Evolutionary conservation across 2,797 vertebrate species (phyloP).

Genomic region (Jordanella pulchra): DNA sequence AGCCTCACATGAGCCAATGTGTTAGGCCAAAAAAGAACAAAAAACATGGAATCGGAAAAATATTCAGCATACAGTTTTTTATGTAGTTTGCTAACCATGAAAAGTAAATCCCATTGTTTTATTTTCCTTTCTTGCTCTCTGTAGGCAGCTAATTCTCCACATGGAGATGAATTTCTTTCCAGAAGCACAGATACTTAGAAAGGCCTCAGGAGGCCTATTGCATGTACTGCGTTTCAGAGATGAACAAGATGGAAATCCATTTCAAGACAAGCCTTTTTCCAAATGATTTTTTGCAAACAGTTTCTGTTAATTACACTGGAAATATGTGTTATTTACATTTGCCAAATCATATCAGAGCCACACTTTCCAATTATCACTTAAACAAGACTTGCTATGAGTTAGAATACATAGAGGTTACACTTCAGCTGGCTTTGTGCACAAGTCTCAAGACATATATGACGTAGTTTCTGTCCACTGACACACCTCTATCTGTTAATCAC

Average conservation of each 20-base stretch:
- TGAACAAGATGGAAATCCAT: neutral
- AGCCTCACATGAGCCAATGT: constrained; percentile 25
- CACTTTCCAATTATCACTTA: neutral
- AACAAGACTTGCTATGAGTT: neutral
- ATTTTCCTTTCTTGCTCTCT: neutral
- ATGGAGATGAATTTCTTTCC: constrained; percentile 22
- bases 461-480: neutral
- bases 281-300: constrained; percentile 2
- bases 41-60: constrained; percentile 3
- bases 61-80: neutral
- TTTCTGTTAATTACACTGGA: constrained; percentile 7
- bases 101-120: constrained; percentile 12
- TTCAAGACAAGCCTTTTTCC: constrained; percentile 7
- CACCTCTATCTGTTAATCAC: neutral
- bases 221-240: constrained; percentile 1
- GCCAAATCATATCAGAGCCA: neutral
- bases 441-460: neutral
- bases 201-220: constrained; percentile 9
- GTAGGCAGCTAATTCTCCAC: constrained; percentile 29
- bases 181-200: constrained; percentile 18
- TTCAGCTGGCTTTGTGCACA: neutral
- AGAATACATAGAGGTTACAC: neutral
- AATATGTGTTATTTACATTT: neutral
- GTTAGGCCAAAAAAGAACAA: constrained; percentile 8
- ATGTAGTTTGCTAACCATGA: neutral